These are phyloP conservation scores for Gallinago stenura DNA, from an alignment of 2,797 vertebrate species.

Conservation along the genomic window DNA sequence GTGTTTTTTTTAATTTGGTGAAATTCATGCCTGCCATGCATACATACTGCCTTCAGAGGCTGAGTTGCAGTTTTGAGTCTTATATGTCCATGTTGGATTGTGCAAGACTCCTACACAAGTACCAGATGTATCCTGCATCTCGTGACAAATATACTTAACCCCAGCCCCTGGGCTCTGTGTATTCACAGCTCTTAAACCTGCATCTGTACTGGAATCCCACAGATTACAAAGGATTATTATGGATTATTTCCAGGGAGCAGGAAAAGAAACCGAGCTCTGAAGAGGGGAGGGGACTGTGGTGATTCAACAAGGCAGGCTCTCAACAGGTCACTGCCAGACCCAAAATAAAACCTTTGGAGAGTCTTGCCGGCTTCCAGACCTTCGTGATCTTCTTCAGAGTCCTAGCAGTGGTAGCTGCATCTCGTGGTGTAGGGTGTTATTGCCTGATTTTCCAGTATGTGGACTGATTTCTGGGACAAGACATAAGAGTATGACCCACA, in stretches of 20 bases:
- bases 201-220: background rate
- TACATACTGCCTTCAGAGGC: background rate
- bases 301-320: background rate
- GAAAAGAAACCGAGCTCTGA: conserved; percentile 18
- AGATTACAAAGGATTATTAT: conserved; percentile 15
- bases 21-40: background rate
- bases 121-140: background rate
- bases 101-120: background rate
- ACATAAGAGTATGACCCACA: background rate
- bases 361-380: background rate
- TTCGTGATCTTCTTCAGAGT: background rate
- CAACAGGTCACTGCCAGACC: background rate
- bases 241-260: conserved; percentile 27
- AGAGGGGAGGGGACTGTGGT: background rate
- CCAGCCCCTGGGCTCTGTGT: background rate
- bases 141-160: background rate
- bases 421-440: background rate
- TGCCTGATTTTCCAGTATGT: background rate
- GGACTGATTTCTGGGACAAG: background rate
- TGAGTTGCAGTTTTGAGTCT: background rate
- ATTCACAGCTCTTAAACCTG: conserved; percentile 7
- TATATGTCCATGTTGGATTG: fast-evolving
- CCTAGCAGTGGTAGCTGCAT: background rate
- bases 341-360: background rate
- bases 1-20: background rate